These are phyloP conservation scores for Emys orbicularis DNA, from an alignment of 2,797 vertebrate genomes.

Conservation along the genomic window DNA sequence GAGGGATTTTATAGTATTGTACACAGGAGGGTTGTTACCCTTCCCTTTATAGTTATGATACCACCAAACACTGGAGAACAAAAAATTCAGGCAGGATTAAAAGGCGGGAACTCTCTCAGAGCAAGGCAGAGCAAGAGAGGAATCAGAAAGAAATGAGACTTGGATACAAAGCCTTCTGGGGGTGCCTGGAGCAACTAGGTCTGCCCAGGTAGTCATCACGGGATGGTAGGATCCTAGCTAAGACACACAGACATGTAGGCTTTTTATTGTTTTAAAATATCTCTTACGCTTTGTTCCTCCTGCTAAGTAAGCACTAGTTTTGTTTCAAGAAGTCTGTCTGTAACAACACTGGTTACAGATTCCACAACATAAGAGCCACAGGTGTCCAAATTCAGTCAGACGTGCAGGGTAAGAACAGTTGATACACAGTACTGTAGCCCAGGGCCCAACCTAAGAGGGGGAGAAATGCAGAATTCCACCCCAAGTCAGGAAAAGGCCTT, in stretches of 20 bases:
- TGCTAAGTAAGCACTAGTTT: background rate
- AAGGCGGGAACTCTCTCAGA: background rate
- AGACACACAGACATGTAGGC: background rate
- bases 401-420: background rate
- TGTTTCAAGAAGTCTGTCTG: too few species aligned
- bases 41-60: too few species aligned
- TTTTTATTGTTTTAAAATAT: background rate
- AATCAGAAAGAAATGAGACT: background rate
- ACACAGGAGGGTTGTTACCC: too few species aligned
- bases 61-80: background rate
- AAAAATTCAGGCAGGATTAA: background rate
- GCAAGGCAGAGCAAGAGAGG: background rate
- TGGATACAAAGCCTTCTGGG: too few species aligned
- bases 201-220: background rate
- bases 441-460: background rate
- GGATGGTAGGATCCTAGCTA: background rate
- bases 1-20: too few species aligned
- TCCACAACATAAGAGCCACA: background rate
- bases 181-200: background rate
- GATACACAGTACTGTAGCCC: background rate
- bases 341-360: too few species aligned
- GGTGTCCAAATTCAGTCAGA: background rate
- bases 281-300: background rate
- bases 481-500: background rate
- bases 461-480: background rate